Conservation (phyloP, 2,888 invertebrate species). For the Cerceris ruficornis region DNA sequence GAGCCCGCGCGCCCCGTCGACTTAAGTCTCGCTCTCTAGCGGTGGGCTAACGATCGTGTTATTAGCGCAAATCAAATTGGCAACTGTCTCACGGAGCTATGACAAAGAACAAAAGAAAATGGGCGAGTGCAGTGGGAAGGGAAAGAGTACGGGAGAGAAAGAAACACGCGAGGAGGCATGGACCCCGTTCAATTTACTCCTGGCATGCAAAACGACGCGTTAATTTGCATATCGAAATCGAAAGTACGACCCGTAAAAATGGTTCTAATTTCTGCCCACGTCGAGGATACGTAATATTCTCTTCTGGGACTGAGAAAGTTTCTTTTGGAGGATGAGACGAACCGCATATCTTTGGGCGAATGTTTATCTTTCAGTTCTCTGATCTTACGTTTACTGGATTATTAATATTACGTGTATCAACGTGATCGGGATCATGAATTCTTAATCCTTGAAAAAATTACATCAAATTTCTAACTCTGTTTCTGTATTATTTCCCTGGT, state of each 20-base stretch:
- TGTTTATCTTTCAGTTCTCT: background rate
- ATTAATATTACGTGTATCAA: too few relatives aligned
- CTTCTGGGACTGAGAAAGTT: background rate
- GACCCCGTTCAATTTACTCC: slow-evolving; percentile 47
- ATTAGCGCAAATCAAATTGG: slow-evolving; percentile 71
- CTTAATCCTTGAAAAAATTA: too few relatives aligned
- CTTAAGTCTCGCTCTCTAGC: slow-evolving; percentile 26
- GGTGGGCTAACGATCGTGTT: slow-evolving; percentile 73
- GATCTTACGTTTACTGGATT: too few relatives aligned
- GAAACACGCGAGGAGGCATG: background rate
- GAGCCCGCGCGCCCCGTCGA: slow-evolving; percentile 44
- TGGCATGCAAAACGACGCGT: slow-evolving; percentile 39
- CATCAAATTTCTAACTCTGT: too few relatives aligned
- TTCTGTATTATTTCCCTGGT: too few relatives aligned
- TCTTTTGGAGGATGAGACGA: background rate
- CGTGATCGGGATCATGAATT: too few relatives aligned
- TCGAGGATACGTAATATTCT: background rate
- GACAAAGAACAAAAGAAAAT: slow-evolving; percentile 14
- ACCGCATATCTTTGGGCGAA: background rate
- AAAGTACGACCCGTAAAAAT: slow-evolving; percentile 40
- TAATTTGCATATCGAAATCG: slow-evolving; percentile 67
- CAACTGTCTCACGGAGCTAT: slow-evolving; percentile 64
- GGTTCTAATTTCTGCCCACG: slow-evolving; percentile 38
- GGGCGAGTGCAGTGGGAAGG: slow-evolving; percentile 14
- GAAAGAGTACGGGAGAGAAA: slow-evolving; percentile 4